phyloP scores from a whole-genome alignment of 1,140 invertebrate genomes.

The Periplaneta americana region DNA sequence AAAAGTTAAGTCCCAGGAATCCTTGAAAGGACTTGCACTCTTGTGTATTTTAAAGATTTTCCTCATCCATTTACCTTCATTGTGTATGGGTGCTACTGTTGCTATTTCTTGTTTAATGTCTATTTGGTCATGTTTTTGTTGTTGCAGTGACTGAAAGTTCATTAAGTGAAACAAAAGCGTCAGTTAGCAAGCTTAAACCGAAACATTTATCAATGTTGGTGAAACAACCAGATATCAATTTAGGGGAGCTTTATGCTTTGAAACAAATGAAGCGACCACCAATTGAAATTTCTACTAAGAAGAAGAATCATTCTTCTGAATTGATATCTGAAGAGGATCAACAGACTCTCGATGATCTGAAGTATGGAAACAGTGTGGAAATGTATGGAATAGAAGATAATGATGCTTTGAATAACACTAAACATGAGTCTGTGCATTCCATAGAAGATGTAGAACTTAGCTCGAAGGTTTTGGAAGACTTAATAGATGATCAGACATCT shows the following conservation, averaged over 20 bases:
- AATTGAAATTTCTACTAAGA: background rate
- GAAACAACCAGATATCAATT: conserved; percentile 44
- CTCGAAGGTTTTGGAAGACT: background rate
- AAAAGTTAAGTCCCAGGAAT: too few relatives aligned
- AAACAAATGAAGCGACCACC: conserved; percentile 26
- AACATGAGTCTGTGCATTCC: background rate
- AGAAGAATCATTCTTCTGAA: background rate
- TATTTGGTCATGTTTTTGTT: conserved; percentile 22
- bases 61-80: background rate
- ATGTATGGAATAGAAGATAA: background rate
- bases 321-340: background rate
- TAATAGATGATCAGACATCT: background rate
- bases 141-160: conserved; percentile 52
- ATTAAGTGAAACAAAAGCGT: conserved; percentile 54
- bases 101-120: conserved; percentile 13
- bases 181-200: conserved; percentile 54
- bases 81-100: background rate
- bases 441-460: background rate
- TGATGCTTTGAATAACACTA: background rate
- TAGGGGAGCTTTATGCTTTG: conserved; percentile 50
- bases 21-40: too few relatives aligned
- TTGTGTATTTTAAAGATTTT: too few relatives aligned
- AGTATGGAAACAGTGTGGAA: background rate
- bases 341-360: background rate
- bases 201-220: conserved; percentile 56